Evolutionary conservation across 2,113 vertebrate genomes (phyloP), one percentile per base, ranked within the genome.

Genomic region (Camelus dromedarius): DNA sequence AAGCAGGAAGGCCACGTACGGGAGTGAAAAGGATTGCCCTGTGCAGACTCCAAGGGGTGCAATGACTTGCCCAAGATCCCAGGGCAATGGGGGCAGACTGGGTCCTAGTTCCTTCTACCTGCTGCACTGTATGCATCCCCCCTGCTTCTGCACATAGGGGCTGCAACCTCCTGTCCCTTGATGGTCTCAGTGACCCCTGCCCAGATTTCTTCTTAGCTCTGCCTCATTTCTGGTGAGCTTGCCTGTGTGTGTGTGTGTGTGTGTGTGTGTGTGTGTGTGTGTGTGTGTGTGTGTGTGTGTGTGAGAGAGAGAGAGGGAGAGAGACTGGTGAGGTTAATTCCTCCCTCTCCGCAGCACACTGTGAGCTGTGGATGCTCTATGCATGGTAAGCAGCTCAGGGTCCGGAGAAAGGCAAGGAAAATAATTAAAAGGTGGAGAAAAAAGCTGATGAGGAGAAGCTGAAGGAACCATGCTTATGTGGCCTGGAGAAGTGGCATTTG

Each of bases 351-450:
- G 70, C 62, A 56, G 82, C 52, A 1, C 30, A 15, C 52, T 28
- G 56, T 69, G 28, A 82, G 86, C 96, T 30, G 92, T 1, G 80
- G 83, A 90, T 30, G 95, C 94, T 72, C 32, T 0, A n/a, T 95
- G 97, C 97, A 97, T 97, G 95, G 97, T 24, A 96, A 97, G 97
- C 88, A 97, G 97, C 92, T 20, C 3, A 42, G 94, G 83, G 96
- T 92, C 97, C 20, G 3, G 80, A 90, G 90, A 73, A 89, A 96
- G 96, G 92, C 56, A 0, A 93, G 77, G 77, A 58, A 96, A 87
- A 95, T 95, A 97, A 97, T 97, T 96, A 96, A 92, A 95, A 97
- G 97, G 97, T 83, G 93, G 75, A 92, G 88, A 90, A 52, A 77
- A 72, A 46, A 22, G 85, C 90, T 60, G 77, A 69, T 15, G 81